A percentile compares a stretch with the other conserved stretches of the same genome.
Evolutionary conservation across 2,888 invertebrate genomes (phyloP).

Genomic region (Baccha elongata): DNA sequence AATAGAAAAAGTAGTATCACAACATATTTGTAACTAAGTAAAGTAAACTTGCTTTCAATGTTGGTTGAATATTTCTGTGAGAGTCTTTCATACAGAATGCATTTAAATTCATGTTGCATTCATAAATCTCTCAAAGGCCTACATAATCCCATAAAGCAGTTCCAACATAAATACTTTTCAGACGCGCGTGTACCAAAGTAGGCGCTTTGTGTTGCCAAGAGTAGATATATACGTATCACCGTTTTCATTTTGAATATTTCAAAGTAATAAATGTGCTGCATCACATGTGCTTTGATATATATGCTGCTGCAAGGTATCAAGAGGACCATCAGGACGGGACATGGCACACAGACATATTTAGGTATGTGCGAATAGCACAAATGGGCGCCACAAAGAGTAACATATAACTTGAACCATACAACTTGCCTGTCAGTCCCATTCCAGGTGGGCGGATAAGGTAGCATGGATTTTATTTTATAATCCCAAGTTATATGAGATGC

Average conservation of each 20-base stretch:
- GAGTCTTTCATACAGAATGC: conserved; percentile 61
- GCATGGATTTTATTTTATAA: conserved; percentile 42
- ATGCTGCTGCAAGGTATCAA: conserved; percentile 25
- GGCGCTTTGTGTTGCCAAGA: conserved; percentile 3
- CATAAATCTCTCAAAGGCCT: conserved; percentile 67
- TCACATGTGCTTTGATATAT: conserved; percentile 15
- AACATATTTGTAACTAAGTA: not conserved
- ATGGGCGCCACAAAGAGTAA: conserved; percentile 33
- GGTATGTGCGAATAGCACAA: conserved; percentile 12
- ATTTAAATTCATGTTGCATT: conserved; percentile 66
- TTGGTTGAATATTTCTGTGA: conserved; percentile 25
- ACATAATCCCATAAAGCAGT: conserved; percentile 59
- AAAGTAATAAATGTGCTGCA: conserved; percentile 63
- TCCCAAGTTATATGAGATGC: conserved; percentile 52
- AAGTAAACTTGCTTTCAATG: not conserved
- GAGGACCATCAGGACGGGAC: conserved; percentile 9
- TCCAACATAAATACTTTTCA: conserved; percentile 47
- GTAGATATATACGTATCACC: not conserved
- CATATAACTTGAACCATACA: not conserved
- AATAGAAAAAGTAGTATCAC: not conserved
- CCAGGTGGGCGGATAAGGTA: conserved; percentile 45
- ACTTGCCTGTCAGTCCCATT: conserved; percentile 6
- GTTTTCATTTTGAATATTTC: conserved; percentile 42
- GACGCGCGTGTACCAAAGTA: conserved; percentile 4
- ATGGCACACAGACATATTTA: conserved; percentile 1